Evolutionary conservation across 2,888 invertebrate species (phyloP).

Genomic region (Andrena marginata): DNA sequence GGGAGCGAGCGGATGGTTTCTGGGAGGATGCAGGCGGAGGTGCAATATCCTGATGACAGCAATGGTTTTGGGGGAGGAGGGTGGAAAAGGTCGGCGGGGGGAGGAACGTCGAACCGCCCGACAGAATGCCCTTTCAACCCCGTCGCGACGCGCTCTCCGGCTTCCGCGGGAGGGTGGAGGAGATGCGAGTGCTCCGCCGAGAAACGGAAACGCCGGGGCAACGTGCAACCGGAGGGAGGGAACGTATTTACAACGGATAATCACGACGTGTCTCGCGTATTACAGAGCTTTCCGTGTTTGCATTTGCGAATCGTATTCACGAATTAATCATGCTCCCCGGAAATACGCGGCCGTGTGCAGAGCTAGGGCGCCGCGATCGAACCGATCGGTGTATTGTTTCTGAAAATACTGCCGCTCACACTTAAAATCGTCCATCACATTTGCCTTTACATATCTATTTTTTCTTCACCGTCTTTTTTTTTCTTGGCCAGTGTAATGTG

Average conservation of each 20-base stretch:
- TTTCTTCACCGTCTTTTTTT: too few species aligned
- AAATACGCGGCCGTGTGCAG: constrained; percentile 5
- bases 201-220: constrained; percentile 11
- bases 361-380: constrained; percentile 11
- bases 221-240: constrained; percentile 11
- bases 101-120: constrained; percentile 26
- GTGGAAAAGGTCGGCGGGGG: constrained; percentile 14
- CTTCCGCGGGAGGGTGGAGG: background rate
- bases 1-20: constrained; percentile 47
- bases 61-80: constrained; percentile 38
- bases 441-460: background rate
- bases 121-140: constrained; percentile 57
- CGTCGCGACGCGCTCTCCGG: constrained; percentile 8
- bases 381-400: constrained; percentile 44
- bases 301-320: constrained; percentile 45
- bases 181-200: background rate
- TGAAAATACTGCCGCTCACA: constrained; percentile 36
- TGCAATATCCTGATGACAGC: constrained; percentile 62
- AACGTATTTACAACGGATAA: constrained; percentile 73
- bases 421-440: background rate
- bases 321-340: constrained; percentile 49
- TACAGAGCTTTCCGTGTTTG: constrained; percentile 65
- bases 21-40: constrained; percentile 58
- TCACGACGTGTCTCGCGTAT: constrained; percentile 71
- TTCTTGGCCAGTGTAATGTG: background rate